Conservation (phyloP, 2,797 vertebrate species). For the Molossus molossus region DNA sequence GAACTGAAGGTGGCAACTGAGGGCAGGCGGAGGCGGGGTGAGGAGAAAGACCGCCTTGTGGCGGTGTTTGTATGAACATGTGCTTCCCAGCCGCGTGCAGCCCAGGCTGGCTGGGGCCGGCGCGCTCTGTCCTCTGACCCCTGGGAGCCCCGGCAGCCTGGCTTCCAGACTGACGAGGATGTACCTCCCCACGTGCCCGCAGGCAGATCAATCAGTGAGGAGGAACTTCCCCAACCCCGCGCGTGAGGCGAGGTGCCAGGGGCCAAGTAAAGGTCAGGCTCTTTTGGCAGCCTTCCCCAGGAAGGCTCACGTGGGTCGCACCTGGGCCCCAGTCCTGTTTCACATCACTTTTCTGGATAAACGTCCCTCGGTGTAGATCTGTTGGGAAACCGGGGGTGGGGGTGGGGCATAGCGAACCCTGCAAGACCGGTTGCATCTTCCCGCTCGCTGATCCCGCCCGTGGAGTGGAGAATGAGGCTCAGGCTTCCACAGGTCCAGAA, state of each 20-base stretch:
- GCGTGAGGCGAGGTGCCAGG: rapidly evolving
- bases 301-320: not conserved
- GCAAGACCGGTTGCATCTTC: not conserved
- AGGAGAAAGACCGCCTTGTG: constrained; percentile 62
- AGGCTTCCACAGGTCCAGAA: too few species aligned
- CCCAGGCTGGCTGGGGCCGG: not conserved
- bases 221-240: rapidly evolving
- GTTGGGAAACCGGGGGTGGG: not conserved
- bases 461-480: not conserved
- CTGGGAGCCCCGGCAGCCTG: not conserved
- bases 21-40: constrained; percentile 51
- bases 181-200: not conserved
- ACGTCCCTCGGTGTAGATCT: not conserved
- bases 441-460: rapidly evolving
- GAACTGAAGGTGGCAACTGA: not conserved
- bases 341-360: not conserved
- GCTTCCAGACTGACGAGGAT: not conserved
- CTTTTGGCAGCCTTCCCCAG: not conserved
- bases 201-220: not conserved
- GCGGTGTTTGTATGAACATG: constrained; percentile 77
- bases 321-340: not conserved
- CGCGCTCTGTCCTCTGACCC: not conserved
- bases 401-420: rapidly evolving
- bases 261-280: not conserved
- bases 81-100: constrained; percentile 60